Evolutionary conservation across 2,113 vertebrate genomes (phyloP), one percentile per base, ranked within the genome.

Genomic region (Tetraodon nigroviridis): DNA sequence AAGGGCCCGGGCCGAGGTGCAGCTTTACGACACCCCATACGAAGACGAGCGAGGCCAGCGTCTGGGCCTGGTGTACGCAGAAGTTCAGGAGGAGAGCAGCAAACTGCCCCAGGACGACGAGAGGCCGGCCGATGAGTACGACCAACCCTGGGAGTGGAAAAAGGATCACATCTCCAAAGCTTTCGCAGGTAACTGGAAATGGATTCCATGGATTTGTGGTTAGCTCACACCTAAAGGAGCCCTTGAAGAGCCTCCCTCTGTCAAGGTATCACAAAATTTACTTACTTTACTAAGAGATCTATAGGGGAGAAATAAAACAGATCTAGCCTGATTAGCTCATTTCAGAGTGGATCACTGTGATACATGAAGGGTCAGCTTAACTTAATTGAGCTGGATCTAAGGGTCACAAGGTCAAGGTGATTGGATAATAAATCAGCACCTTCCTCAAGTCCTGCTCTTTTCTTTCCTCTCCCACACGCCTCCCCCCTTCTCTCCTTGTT

Each of bases 101-200:
- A 92, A 92, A 80, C 89, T 97, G 66, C 96, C 96, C 2, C 96
- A 96, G 67, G 94, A 97, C 6, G 96, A 98, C 1, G 95, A 97
- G 86, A 93, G 95, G 83, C 95, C 95, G 0, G 94, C 94, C 0
- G 95, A 98, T 7, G 96, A 98, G 75, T 98, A 98, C 0, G 95
- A 98, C 87, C 96, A 98, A 74, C 96, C 96, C 0, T 98, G 96
- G 95, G 95, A 98, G 47, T 97, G 95, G 95, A 98, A 97, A 74
- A 96, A 95, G 79, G 93, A 96, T 3, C 77, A 94, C 88, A 85
- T 92, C 92, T 89, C 94, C 88, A 79, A 94, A 67, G 93, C 93
- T 44, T 90, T 98, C 41, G 93, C 95, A 92, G 96, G 96, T 98
- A 90, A 15, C 4, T 3, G 7, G 15, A 58, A 41, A 17, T 21